These are phyloP conservation scores for Glaucidium brasilianum DNA, from an alignment of 2,113 vertebrate genomes.

Conservation along the genomic window DNA sequence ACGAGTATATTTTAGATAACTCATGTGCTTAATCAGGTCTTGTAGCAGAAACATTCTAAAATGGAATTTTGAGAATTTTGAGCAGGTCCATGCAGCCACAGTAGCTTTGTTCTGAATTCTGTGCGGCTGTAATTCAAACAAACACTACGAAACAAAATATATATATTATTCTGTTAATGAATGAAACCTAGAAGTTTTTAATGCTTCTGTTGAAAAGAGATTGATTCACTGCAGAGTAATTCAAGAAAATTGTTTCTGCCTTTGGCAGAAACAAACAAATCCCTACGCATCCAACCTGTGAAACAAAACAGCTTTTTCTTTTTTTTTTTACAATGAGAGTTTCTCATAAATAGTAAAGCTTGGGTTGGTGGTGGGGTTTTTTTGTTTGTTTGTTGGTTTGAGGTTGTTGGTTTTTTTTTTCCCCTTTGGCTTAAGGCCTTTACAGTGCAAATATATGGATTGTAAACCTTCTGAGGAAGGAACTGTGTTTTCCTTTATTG, in stretches of 20 bases:
- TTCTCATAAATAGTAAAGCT: not conserved
- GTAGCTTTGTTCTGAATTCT: constrained; percentile 47
- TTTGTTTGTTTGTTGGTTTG: not conserved
- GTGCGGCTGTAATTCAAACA: constrained; percentile 52
- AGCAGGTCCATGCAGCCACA: constrained; percentile 49
- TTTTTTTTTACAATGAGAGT: not conserved
- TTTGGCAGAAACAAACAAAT: constrained; percentile 59
- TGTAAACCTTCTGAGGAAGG: not conserved
- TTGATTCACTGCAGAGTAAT: constrained; percentile 61
- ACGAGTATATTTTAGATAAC: not conserved
- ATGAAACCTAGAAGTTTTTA: constrained; percentile 55
- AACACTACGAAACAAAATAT: constrained; percentile 5
- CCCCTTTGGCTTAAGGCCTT: constrained; percentile 7
- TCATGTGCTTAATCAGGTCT: not conserved
- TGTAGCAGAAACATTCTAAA: not conserved
- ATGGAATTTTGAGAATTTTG: constrained; percentile 37
- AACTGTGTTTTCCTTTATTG: not conserved
- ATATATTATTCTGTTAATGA: constrained; percentile 49
- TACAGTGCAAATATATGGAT: constrained; percentile 3
- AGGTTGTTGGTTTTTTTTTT: not conserved
- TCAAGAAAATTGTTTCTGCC: constrained; percentile 59
- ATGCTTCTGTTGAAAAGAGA: constrained; percentile 39
- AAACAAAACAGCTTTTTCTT: not conserved
- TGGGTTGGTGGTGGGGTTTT: too few species aligned
- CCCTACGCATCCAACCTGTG: constrained; percentile 50